phyloP scores from a whole-genome alignment of 2,888 invertebrate species.

The Stenurella melanura region DNA sequence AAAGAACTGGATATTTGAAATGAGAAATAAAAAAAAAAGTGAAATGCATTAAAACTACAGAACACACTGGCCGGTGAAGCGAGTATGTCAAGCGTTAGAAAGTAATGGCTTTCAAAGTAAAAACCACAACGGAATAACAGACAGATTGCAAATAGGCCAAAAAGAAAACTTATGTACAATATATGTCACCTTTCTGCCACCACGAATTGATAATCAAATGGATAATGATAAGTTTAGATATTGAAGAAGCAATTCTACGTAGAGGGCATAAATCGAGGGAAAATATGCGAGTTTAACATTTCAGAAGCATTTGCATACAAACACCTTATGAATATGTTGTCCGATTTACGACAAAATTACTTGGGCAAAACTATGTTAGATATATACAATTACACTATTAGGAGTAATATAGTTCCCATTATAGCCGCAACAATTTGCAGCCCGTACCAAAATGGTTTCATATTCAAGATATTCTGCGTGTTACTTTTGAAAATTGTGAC shows the following conservation, averaged over 20 bases:
- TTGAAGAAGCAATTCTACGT: conserved; percentile 38
- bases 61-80: conserved; percentile 43
- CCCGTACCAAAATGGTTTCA: neutral
- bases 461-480: no score
- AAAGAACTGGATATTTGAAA: conserved; percentile 47
- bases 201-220: conserved; percentile 29
- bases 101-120: conserved; percentile 9
- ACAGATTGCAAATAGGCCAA: conserved; percentile 45
- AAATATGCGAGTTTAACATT: neutral
- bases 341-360: neutral
- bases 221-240: conserved; percentile 31
- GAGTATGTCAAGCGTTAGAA: conserved; percentile 43
- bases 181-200: conserved; percentile 46
- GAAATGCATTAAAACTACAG: conserved; percentile 41
- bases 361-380: no score
- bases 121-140: conserved; percentile 27
- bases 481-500: no score
- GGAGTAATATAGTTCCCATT: no score
- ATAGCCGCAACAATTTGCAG: no score
- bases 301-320: neutral
- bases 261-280: conserved; percentile 21
- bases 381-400: no score
- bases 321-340: neutral
- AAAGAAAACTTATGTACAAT: conserved; percentile 52
- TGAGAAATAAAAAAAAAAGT: conserved; percentile 36